Evolutionary conservation across 2,113 vertebrate genomes (phyloP).

Genomic region (Lampris incognitus): DNA sequence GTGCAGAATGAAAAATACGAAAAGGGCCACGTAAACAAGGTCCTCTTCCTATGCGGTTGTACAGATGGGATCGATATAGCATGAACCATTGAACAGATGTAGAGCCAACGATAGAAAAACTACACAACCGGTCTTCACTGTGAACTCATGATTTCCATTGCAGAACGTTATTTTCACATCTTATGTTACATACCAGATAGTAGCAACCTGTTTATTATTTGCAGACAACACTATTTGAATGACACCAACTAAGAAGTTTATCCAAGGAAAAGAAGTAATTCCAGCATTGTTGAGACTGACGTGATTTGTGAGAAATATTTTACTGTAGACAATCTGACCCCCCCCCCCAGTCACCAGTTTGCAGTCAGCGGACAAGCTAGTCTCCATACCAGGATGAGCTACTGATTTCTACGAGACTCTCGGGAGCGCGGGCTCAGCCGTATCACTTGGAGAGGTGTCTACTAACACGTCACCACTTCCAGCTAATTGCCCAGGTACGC

Average conservation of each 20-base stretch:
- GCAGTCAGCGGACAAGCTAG: slow-evolving; percentile 64
- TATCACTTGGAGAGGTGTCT: slow-evolving; percentile 46
- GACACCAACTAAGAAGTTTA: slow-evolving; percentile 70
- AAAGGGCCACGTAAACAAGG: slow-evolving; percentile 82
- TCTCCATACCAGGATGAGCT: slow-evolving; percentile 19
- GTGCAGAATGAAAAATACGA: slow-evolving; percentile 81
- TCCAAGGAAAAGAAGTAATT: slow-evolving; percentile 46
- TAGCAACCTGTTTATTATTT: slow-evolving; percentile 71
- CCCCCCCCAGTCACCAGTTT: slow-evolving; percentile 47
- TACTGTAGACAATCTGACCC: slow-evolving; percentile 23
- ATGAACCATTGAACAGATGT: slow-evolving; percentile 73
- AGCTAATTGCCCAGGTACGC: slow-evolving; percentile 23
- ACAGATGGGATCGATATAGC: slow-evolving; percentile 72
- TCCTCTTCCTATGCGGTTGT: slow-evolving; percentile 64
- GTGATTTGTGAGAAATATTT: slow-evolving; percentile 36
- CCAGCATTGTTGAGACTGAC: slow-evolving; percentile 55
- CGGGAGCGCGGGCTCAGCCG: slow-evolving; percentile 6
- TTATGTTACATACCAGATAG: slow-evolving; percentile 81
- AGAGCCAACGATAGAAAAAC: slow-evolving; percentile 76
- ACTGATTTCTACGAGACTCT: slow-evolving; percentile 18
- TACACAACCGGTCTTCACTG: slow-evolving; percentile 73
- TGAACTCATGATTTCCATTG: slow-evolving; percentile 69
- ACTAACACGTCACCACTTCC: slow-evolving; percentile 47
- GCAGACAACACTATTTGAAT: slow-evolving; percentile 74
- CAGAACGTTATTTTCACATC: slow-evolving; percentile 77